A percentile compares a stretch with the other conserved stretches of the same genome.
phyloP scores from a whole-genome alignment of 2,113 vertebrate genomes.

The Ceratotherium simum region DNA sequence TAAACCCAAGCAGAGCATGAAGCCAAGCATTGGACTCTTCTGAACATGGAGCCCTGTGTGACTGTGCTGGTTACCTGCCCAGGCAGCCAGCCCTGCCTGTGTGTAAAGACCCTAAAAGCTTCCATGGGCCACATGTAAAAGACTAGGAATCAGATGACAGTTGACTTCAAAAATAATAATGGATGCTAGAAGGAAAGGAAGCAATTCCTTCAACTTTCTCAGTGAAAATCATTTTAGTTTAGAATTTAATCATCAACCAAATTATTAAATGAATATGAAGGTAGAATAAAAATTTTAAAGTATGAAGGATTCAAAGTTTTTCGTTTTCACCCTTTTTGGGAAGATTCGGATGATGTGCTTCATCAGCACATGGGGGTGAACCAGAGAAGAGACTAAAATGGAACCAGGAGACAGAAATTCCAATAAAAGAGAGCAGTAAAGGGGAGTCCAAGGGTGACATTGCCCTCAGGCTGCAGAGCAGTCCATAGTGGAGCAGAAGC shows the following conservation, averaged over 20 bases:
- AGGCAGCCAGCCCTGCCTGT: not conserved
- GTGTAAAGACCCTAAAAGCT: not conserved
- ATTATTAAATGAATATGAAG: not conserved
- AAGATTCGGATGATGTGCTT: not conserved
- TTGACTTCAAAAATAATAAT: not conserved
- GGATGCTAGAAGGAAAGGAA: not conserved
- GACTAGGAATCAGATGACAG: not conserved
- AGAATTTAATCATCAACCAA: not conserved
- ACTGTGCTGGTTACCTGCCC: not conserved
- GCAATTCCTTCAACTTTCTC: not conserved
- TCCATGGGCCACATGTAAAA: not conserved
- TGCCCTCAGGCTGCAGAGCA: not conserved
- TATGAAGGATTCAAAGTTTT: not conserved
- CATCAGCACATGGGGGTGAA: not conserved
- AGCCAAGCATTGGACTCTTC: not conserved
- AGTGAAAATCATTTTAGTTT: slow-evolving; percentile 11
- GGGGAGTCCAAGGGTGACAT: not conserved
- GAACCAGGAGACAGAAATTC: not conserved
- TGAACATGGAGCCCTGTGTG: not conserved
- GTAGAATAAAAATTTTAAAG: not conserved
- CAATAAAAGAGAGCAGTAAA: not conserved
- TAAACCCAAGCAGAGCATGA: not conserved
- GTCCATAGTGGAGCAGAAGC: not conserved
- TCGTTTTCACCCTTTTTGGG: not conserved
- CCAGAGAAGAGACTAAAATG: not conserved